phyloP scores from a whole-genome alignment of 1,140 invertebrate species.

The Akabosia matsudoensis region DNA sequence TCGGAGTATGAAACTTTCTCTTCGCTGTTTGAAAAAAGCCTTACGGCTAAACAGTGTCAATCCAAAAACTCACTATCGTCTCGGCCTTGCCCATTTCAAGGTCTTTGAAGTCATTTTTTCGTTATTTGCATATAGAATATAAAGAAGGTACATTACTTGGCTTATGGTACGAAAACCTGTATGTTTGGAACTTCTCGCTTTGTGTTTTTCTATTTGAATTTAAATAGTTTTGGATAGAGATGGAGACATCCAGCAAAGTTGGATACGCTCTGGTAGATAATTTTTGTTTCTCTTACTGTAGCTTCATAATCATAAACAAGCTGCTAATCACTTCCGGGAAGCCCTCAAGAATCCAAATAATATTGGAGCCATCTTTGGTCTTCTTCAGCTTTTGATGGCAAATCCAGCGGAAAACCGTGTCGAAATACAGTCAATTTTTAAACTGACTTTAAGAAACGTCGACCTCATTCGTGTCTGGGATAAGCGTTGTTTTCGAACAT shows the following conservation, averaged over 20 bases:
- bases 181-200: too few species aligned
- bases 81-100: slow-evolving; percentile 26
- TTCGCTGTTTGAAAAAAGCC: slow-evolving; percentile 15
- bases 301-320: background rate
- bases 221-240: too few species aligned
- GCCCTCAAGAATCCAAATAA: background rate
- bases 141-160: too few species aligned
- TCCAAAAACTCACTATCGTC: slow-evolving; percentile 19
- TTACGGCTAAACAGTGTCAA: background rate
- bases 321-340: background rate
- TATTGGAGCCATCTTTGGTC: slow-evolving; percentile 28
- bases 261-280: too few species aligned
- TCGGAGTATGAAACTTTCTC: background rate
- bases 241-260: too few species aligned
- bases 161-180: too few species aligned
- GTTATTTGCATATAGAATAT: too few species aligned
- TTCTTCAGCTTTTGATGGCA: slow-evolving; percentile 27
- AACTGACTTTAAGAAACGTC: background rate
- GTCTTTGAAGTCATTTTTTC: background rate
- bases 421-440: slow-evolving; percentile 20
- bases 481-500: slow-evolving; percentile 10
- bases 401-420: background rate
- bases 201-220: too few species aligned
- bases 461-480: slow-evolving; percentile 25
- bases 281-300: background rate